Evolutionary conservation across 2,888 invertebrate species (phyloP).

Genomic region (Micoletzkya japonica): DNA sequence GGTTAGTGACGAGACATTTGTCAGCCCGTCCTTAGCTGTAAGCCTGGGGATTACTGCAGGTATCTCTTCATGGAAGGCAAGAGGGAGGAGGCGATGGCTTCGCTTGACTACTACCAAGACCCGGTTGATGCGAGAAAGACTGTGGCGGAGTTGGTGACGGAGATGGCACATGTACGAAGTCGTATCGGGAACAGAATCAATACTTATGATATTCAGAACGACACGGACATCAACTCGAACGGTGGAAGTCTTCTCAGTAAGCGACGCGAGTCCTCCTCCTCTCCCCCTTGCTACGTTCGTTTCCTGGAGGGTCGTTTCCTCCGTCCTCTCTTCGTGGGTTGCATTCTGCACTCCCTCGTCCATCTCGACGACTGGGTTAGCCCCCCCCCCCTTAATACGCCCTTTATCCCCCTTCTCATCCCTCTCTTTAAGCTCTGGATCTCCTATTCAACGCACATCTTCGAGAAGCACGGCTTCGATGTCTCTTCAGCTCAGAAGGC

Average conservation of each 20-base stretch:
- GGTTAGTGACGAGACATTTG: conserved; percentile 29
- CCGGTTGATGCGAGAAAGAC: conserved; percentile 14
- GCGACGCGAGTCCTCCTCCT: neutral
- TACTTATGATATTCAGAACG: neutral
- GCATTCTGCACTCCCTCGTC: conserved; percentile 54
- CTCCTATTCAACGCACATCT: conserved; percentile 58
- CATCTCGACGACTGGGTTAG: conserved; percentile 60
- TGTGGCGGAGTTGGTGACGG: conserved; percentile 15
- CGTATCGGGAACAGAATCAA: neutral
- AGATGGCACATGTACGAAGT: conserved; percentile 10
- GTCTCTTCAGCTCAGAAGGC: conserved; percentile 45
- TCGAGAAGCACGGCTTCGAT: conserved; percentile 49
- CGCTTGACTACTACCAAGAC: conserved; percentile 50
- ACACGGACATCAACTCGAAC: conserved; percentile 20
- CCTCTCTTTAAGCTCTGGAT: conserved; percentile 54
- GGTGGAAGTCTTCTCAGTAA: neutral
- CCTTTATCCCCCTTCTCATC: neutral
- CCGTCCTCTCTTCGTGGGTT: conserved; percentile 50
- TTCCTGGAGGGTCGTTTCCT: conserved; percentile 45
- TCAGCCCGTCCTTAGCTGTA: neutral
- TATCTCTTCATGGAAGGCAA: conserved; percentile 44
- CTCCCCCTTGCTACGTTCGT: neutral
- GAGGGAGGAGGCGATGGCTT: conserved; percentile 40
- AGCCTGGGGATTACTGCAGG: conserved; percentile 26
- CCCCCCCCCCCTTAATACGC: neutral